Evolutionary conservation across 2,797 vertebrate genomes (phyloP).

Genomic region (Dermochelys coriacea): DNA sequence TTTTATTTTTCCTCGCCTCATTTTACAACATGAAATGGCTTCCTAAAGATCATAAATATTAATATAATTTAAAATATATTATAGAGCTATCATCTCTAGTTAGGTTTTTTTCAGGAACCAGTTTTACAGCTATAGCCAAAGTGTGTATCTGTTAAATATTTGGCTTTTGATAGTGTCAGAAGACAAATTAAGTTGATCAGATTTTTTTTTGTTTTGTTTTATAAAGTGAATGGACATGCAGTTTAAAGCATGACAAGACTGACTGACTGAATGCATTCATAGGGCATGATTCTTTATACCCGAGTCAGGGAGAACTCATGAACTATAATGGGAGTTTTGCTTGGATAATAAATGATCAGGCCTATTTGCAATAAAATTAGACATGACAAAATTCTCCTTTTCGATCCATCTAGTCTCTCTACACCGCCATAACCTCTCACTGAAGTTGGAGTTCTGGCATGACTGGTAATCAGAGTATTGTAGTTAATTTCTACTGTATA

Average conservation of each 20-base stretch:
- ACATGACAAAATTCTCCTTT: neutral
- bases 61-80: conserved; percentile 7
- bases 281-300: neutral
- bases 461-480: neutral
- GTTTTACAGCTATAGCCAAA: neutral
- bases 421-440: neutral
- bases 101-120: neutral
- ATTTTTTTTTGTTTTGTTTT: neutral
- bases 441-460: neutral
- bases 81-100: neutral
- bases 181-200: neutral
- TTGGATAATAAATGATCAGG: neutral
- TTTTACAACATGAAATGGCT: conserved; percentile 36
- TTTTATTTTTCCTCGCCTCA: neutral
- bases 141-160: neutral
- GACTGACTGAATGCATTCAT: neutral
- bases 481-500: neutral
- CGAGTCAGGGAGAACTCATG: neutral
- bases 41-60: conserved; percentile 1
- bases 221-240: neutral
- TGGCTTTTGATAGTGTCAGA: neutral
- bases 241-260: neutral
- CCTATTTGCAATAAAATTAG: neutral
- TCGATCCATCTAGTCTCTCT: neutral
- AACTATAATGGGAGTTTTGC: neutral